Evolutionary conservation across 2,113 vertebrate genomes (phyloP).

Genomic region (Turdus rufiventris): DNA sequence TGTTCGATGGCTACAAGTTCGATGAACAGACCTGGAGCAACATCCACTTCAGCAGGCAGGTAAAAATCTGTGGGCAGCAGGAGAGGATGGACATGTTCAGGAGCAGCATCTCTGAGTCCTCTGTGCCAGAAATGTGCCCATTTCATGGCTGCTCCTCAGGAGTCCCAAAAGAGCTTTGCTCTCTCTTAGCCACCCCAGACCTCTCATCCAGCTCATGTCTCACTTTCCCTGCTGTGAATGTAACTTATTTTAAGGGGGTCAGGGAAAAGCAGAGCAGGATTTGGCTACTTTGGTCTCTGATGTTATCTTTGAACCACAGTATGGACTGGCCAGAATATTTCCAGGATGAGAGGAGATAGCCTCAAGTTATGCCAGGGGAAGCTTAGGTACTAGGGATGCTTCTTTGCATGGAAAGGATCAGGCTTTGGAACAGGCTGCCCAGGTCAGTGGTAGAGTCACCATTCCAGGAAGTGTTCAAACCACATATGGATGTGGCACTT

Average conservation of each 20-base stretch:
- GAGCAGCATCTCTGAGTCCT: background rate
- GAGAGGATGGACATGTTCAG: fast-evolving
- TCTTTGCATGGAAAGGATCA: background rate
- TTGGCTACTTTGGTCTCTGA: background rate
- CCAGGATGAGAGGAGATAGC: background rate
- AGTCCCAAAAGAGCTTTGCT: background rate
- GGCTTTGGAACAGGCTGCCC: background rate
- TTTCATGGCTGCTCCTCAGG: background rate
- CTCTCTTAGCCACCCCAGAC: background rate
- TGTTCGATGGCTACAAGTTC: constrained; percentile 83
- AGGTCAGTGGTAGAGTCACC: background rate
- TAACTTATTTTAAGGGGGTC: background rate
- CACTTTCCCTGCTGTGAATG: background rate
- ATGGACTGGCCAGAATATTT: background rate
- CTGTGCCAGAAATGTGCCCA: background rate
- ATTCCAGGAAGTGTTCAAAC: background rate
- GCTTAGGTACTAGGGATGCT: background rate
- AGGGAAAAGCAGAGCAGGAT: background rate
- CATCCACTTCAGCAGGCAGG: constrained; percentile 84
- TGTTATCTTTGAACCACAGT: background rate
- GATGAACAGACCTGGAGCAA: constrained; percentile 65
- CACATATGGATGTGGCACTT: background rate
- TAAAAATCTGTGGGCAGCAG: background rate
- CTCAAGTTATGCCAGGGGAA: background rate
- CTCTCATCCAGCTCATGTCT: background rate